Evolutionary conservation across 1,140 invertebrate species (phyloP).

Genomic region (Trissolcus basalis): DNA sequence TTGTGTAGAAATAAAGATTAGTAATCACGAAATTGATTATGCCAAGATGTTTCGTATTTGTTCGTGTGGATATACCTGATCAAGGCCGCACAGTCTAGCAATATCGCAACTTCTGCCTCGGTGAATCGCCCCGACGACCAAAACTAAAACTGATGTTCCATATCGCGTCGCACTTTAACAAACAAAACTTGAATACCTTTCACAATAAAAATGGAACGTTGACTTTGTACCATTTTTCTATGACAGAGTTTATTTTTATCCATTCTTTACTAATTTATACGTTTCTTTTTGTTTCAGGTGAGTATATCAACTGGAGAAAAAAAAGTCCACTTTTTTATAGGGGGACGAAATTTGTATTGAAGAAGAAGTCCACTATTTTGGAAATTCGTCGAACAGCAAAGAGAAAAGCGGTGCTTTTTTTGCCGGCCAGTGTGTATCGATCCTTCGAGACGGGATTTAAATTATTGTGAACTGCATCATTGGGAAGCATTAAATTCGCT

Average conservation of each 20-base stretch:
- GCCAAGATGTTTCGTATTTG: not conserved
- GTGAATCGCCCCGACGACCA: not conserved
- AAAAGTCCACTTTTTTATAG: too few species aligned
- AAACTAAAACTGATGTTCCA: not conserved
- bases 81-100: constrained; percentile 1
- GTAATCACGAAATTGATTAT: not conserved
- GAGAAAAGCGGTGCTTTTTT: not conserved
- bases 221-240: not conserved
- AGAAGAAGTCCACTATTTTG: constrained; percentile 1
- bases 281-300: too few species aligned
- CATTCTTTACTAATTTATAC: too few species aligned
- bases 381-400: not conserved
- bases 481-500: constrained; percentile 32
- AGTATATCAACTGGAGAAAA: too few species aligned
- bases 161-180: too few species aligned
- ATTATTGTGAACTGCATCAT: constrained; percentile 33
- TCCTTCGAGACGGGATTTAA: constrained; percentile 21
- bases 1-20: too few species aligned
- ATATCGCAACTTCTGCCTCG: constrained; percentile 1
- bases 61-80: not conserved
- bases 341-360: too few species aligned
- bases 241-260: too few species aligned
- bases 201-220: too few species aligned
- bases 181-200: too few species aligned
- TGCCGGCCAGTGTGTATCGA: constrained; percentile 1